These are phyloP conservation scores for Drosophila ironensis DNA, from an alignment of 1,140 invertebrate genomes.

Conservation along the genomic window DNA sequence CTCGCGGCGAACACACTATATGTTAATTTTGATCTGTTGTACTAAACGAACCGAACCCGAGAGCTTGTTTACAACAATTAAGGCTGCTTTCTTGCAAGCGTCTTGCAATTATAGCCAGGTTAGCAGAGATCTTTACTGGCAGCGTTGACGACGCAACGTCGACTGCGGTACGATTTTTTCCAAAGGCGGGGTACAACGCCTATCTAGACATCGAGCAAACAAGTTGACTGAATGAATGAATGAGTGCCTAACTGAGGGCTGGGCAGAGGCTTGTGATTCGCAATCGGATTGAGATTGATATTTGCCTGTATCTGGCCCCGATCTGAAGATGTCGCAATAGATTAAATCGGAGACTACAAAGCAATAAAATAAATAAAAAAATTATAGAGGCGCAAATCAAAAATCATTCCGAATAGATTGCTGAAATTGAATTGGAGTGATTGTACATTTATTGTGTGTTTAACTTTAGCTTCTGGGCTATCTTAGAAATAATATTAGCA, in stretches of 20 bases:
- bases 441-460: slow-evolving; percentile 12
- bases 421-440: slow-evolving; percentile 4
- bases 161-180: slow-evolving; percentile 13
- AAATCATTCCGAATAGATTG: slow-evolving; percentile 8
- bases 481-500: slow-evolving; percentile 9
- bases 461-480: slow-evolving; percentile 1
- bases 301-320: too few relatives aligned
- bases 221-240: slow-evolving; percentile 28
- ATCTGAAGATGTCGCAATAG: slow-evolving; percentile 58
- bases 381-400: too few relatives aligned
- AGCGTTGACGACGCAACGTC: slow-evolving; percentile 29
- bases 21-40: slow-evolving; percentile 8
- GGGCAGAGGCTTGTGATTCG: slow-evolving; percentile 22
- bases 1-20: slow-evolving; percentile 10
- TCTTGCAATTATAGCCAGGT: slow-evolving; percentile 69
- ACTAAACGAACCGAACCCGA: slow-evolving; percentile 57
- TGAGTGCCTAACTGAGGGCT: slow-evolving; percentile 5
- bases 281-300: neutral
- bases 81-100: slow-evolving; percentile 48
- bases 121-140: slow-evolving; percentile 50
- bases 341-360: slow-evolving; percentile 40
- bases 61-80: slow-evolving; percentile 75
- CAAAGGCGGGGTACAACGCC: slow-evolving; percentile 19
- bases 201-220: slow-evolving; percentile 44
- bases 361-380: too few relatives aligned